Evolutionary conservation across 2,888 invertebrate genomes (phyloP).

Genomic region (Amphipyra berbera): DNA sequence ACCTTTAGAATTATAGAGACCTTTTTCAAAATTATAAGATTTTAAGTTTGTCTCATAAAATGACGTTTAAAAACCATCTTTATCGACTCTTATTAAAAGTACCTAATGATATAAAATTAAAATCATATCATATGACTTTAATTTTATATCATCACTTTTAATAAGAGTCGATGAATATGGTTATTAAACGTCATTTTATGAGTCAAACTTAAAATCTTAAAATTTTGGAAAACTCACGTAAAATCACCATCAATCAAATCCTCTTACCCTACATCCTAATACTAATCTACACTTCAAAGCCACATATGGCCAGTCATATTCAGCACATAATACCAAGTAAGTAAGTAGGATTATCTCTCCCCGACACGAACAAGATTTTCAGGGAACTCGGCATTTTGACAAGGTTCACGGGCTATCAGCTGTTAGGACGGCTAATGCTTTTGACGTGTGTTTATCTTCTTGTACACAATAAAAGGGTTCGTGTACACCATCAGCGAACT

Average conservation of each 20-base stretch:
- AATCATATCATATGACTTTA: too few relatives aligned
- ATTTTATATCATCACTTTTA: too few relatives aligned
- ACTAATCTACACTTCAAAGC: slow-evolving; percentile 7
- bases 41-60: too few relatives aligned
- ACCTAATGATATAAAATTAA: too few relatives aligned
- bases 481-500: not conserved
- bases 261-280: too few relatives aligned
- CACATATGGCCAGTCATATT: slow-evolving; percentile 24
- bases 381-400: slow-evolving; percentile 10
- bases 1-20: too few relatives aligned
- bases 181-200: too few relatives aligned
- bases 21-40: too few relatives aligned
- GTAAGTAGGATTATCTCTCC: slow-evolving; percentile 30
- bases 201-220: too few relatives aligned
- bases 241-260: slow-evolving; percentile 12
- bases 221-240: slow-evolving; percentile 23
- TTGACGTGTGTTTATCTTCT: slow-evolving; percentile 41
- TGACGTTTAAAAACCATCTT: too few relatives aligned
- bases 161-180: too few relatives aligned
- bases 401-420: slow-evolving; percentile 18
- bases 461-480: slow-evolving; percentile 30
- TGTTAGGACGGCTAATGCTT: slow-evolving; percentile 32
- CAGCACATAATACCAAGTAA: slow-evolving; percentile 7
- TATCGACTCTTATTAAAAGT: too few relatives aligned
- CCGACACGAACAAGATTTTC: slow-evolving; percentile 22